Percentiles rank a stretch among this genome's conserved stretches.
phyloP scores from a whole-genome alignment of 2,113 vertebrate genomes.

The Forbesichthys papilliferus region DNA sequence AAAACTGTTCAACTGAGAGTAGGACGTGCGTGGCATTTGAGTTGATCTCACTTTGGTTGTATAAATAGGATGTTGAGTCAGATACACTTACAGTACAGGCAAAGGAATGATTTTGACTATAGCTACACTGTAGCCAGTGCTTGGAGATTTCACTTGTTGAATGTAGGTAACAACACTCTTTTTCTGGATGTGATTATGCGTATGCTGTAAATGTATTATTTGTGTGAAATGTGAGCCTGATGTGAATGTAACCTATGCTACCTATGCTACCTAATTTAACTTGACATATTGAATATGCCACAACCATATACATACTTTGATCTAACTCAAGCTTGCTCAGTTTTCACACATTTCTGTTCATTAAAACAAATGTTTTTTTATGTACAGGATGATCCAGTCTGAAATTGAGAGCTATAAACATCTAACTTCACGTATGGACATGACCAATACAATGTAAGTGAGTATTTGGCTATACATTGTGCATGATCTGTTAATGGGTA shows the following conservation, averaged over 20 bases:
- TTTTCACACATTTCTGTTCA: background rate
- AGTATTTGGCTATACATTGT: background rate
- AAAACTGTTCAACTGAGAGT: background rate
- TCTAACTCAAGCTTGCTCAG: background rate
- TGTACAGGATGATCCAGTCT: conserved; percentile 3
- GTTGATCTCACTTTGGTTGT: conserved; percentile 27
- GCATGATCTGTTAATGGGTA: background rate
- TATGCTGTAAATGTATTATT: background rate
- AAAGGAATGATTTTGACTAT: conserved; percentile 12
- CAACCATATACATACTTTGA: too few species aligned
- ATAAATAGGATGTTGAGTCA: conserved; percentile 47
- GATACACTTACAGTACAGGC: background rate
- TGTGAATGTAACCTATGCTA: too few species aligned
- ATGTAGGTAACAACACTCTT: conserved; percentile 31
- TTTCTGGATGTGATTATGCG: background rate
- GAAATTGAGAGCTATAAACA: conserved; percentile 2
- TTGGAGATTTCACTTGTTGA: conserved; percentile 1
- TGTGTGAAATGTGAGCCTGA: too few species aligned
- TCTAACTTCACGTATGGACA: conserved; percentile 30
- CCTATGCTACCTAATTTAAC: background rate
- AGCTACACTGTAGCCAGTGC: conserved; percentile 4
- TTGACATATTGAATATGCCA: background rate
- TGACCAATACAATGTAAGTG: conserved; percentile 57
- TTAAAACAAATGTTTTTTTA: conserved; percentile 7
- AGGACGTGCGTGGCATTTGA: conserved; percentile 37